Evolutionary conservation across 2,888 invertebrate species (phyloP).

Genomic region (Habroteleia sp.): DNA sequence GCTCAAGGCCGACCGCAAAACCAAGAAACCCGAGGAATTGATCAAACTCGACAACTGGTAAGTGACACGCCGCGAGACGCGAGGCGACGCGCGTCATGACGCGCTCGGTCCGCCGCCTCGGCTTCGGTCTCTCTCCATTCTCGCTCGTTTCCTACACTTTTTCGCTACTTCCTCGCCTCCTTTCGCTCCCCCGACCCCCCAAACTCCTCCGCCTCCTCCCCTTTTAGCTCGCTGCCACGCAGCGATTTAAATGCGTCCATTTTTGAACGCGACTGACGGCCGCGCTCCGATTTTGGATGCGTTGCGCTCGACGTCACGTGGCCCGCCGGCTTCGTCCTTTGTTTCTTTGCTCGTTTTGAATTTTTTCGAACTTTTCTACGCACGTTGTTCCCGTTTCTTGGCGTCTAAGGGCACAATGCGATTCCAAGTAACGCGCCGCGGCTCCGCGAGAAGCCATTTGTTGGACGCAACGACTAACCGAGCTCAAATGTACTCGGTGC

Average conservation of each 20-base stretch:
- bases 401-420: conserved; percentile 4
- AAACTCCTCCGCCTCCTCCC: too few species aligned
- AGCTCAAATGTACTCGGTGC: too few species aligned
- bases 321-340: conserved; percentile 17
- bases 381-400: too few species aligned
- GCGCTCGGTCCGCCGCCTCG: conserved; percentile 2
- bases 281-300: conserved; percentile 42
- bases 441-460: conserved; percentile 36
- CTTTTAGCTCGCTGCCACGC: too few species aligned
- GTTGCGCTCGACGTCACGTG: conserved; percentile 33
- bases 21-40: conserved; percentile 96
- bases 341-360: too few species aligned
- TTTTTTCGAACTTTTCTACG: too few species aligned
- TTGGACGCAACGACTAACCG: too few species aligned
- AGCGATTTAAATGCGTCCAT: conserved; percentile 15
- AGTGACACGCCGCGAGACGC: conserved; percentile 81
- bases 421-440: not conserved
- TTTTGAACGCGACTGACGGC: conserved; percentile 17
- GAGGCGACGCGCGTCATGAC: conserved; percentile 18
- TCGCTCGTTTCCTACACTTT: too few species aligned
- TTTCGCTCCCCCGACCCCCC: too few species aligned
- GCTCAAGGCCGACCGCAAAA: conserved; percentile 92
- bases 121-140: not conserved
- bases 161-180: too few species aligned
- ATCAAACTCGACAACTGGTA: conserved; percentile 97